Conservation (phyloP, 2,888 invertebrate genomes). For the Cephus pygmeus region DNA sequence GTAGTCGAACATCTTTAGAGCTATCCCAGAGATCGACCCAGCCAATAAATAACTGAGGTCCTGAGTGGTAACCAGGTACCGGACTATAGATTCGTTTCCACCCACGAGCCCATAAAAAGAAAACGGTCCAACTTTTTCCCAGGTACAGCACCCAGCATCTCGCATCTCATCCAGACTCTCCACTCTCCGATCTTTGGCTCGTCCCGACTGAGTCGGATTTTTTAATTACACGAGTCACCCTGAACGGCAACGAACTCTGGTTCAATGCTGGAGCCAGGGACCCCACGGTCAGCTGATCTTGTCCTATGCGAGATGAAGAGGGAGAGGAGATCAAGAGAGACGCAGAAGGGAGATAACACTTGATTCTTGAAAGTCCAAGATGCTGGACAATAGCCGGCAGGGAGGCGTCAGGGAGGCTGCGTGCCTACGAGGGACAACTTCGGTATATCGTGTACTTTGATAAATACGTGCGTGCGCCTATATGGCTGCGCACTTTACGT, state of each 20-base stretch:
- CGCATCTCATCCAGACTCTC: not conserved
- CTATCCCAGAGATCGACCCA: not conserved
- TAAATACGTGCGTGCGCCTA: constrained; percentile 1
- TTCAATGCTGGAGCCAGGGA: not conserved
- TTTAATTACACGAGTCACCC: not conserved
- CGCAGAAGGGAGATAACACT: not conserved
- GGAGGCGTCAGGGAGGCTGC: not conserved
- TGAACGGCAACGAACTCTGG: no score
- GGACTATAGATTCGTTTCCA: not conserved
- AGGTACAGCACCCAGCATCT: not conserved
- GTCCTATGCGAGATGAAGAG: not conserved
- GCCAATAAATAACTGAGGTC: not conserved
- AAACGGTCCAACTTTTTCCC: not conserved
- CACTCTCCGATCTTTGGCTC: not conserved
- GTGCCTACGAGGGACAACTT: not conserved
- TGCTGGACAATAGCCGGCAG: not conserved
- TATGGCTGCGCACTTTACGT: constrained; percentile 32
- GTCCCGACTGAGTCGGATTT: not conserved
- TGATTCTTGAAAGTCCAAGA: not conserved
- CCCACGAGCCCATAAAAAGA: not conserved
- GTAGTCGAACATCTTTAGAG: not conserved
- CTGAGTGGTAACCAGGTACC: not conserved
- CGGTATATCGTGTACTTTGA: not conserved
- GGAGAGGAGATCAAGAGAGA: not conserved
- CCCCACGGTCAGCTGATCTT: not conserved